Percentiles rank a stretch among this genome's conserved stretches.
Evolutionary conservation across 2,113 vertebrate genomes (phyloP).

Genomic region (Hydrochoerus hydrochaeris): DNA sequence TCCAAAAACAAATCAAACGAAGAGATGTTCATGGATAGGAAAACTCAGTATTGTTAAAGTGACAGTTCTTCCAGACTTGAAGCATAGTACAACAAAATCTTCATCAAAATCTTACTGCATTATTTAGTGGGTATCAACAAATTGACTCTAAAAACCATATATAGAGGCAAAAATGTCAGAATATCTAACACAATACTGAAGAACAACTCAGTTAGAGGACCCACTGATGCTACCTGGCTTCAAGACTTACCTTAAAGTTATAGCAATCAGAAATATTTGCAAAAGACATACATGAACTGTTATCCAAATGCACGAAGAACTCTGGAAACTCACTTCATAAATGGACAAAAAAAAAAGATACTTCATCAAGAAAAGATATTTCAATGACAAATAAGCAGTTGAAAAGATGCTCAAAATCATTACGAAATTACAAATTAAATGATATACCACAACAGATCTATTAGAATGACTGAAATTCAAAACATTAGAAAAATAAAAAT

Average conservation of each 20-base stretch:
- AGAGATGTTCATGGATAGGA: neutral
- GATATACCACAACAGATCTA: neutral
- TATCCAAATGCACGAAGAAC: neutral
- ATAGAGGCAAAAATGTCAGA: neutral
- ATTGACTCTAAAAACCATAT: neutral
- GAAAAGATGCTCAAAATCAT: slow-evolving; percentile 29
- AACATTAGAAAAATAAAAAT: neutral
- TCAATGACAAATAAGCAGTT: neutral
- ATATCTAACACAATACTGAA: neutral
- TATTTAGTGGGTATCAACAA: neutral
- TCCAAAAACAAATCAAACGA: neutral
- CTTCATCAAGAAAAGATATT: neutral
- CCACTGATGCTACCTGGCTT: neutral
- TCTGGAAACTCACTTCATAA: slow-evolving; percentile 29
- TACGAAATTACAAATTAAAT: slow-evolving; percentile 9
- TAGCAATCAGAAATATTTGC: neutral
- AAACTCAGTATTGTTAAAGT: neutral
- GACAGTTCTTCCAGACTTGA: neutral
- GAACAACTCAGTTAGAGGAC: neutral
- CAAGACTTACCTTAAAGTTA: neutral
- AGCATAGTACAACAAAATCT: neutral
- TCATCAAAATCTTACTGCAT: neutral
- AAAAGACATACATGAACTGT: neutral
- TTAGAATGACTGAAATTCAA: neutral
- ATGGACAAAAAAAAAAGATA: neutral